phyloP scores from a whole-genome alignment of 2,113 vertebrate species.

The Oxygymnocypris stewartii region DNA sequence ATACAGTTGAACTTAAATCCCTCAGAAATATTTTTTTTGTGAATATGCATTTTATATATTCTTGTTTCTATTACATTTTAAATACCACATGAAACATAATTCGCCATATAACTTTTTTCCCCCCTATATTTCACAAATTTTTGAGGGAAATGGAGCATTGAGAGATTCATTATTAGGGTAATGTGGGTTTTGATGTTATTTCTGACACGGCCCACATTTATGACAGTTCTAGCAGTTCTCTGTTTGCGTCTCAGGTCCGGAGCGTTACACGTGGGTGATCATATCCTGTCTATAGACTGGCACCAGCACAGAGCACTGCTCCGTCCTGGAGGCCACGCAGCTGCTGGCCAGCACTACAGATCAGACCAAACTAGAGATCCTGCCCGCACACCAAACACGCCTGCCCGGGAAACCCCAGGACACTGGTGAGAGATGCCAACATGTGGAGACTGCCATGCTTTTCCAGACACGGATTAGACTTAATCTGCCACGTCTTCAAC shows the following conservation, averaged over 20 bases:
- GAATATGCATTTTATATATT: no score
- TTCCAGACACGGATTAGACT: neutral
- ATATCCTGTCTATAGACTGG: conserved; percentile 95
- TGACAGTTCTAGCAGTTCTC: conserved; percentile 6
- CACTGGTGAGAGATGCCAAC: conserved; percentile 78
- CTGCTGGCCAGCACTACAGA: conserved; percentile 87
- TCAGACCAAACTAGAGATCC: conserved; percentile 87
- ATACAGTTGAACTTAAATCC: neutral
- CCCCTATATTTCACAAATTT: neutral
- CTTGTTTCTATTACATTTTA: neutral
- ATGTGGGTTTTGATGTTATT: neutral
- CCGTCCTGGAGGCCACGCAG: conserved; percentile 89
- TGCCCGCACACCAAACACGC: conserved; percentile 86
- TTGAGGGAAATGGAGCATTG: no score
- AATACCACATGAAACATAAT: neutral
- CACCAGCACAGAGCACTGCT: conserved; percentile 92
- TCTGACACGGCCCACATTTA: neutral
- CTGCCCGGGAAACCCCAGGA: conserved; percentile 84
- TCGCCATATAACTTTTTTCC: neutral
- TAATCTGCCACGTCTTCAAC: neutral
- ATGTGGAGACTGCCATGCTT: neutral
- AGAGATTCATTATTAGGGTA: neutral
- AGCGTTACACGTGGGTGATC: conserved; percentile 86
- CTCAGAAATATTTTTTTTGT: neutral
- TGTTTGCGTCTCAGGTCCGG: conserved; percentile 79